A percentile compares a stretch with the other conserved stretches of the same genome.
These are phyloP conservation scores for Rallus crepitans DNA, from an alignment of 2,797 vertebrate genomes.

Conservation along the genomic window DNA sequence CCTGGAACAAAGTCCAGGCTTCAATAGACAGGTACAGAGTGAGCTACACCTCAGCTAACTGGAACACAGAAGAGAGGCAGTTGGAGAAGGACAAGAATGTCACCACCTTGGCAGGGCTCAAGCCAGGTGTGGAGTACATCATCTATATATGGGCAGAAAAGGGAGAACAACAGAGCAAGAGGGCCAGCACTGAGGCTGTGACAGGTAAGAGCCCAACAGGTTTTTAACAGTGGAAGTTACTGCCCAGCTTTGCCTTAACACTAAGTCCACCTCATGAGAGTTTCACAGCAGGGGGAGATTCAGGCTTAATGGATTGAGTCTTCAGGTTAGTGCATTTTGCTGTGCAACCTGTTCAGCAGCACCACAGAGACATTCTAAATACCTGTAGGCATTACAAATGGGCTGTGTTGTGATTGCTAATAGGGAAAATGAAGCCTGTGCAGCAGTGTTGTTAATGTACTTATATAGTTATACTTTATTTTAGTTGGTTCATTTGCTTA, in stretches of 20 bases:
- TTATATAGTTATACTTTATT: background rate
- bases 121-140: constrained; percentile 79
- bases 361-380: background rate
- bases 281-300: background rate
- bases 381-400: background rate
- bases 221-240: background rate
- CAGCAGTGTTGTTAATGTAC: background rate
- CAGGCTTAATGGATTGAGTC: background rate
- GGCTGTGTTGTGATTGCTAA: background rate
- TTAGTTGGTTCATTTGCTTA: background rate
- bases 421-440: background rate
- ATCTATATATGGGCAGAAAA: constrained; percentile 84
- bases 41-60: constrained; percentile 78
- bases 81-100: constrained; percentile 75
- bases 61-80: constrained; percentile 73
- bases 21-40: constrained; percentile 82
- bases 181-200: constrained; percentile 74
- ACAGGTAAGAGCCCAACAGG: constrained; percentile 80
- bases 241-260: background rate
- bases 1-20: constrained; percentile 81
- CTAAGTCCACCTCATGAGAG: background rate
- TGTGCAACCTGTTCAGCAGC: background rate
- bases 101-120: constrained; percentile 77
- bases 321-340: background rate
- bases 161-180: constrained; percentile 80